Evolutionary conservation across 2,888 invertebrate species (phyloP), one percentile per base, ranked within the genome.

Genomic region (Drosophila fungiperda): DNA sequence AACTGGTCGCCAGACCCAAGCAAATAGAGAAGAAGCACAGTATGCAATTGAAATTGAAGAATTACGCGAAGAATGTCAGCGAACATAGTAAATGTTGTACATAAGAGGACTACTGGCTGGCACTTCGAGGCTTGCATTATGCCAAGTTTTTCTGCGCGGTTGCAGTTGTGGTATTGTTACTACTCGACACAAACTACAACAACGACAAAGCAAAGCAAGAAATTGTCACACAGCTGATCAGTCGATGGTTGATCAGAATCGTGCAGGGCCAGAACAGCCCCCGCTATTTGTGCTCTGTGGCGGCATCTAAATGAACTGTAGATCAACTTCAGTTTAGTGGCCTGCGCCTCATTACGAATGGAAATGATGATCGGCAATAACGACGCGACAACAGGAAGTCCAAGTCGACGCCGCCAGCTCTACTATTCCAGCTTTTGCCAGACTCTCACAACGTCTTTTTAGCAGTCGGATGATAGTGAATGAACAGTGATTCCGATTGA

Each of bases 21-120:
- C 64, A 60, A 50, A 78, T 63, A 55, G 57, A 72, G 68, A 60
- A 76, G 38, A 36, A 38, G 82, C 89, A 84, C 73, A 85, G 89
- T 86, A 90, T 91, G 92, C 90, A 92, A 92, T 91, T 90, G 92
- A 91, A 92, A 92, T 91, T 91, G 92, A 92, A 90, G 91, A 92
- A 91, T 90, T 91, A 91, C 91, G 86, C 83, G 82, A 92, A 90
- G 91, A 91, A 91, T 91, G 89, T 78, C 82, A 90, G 81, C 81
- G 77, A 81, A 89, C 89, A 89, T 77, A 84, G 85, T 85, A 89
- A 87, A 85, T 89, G 85, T 78, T 89, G 89, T 84, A 85, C 88
- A 87, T 80, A 85, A 70, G 53, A 36, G 32, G 42, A 42, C 35
- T 50, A 17, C 40, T 57, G 61, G 40, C 36, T 61, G 49, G 26